Percentiles rank a stretch among this genome's conserved stretches.
These are phyloP conservation scores for Catamblyrhynchus diadema DNA, from an alignment of 2,797 vertebrate genomes.

Conservation along the genomic window DNA sequence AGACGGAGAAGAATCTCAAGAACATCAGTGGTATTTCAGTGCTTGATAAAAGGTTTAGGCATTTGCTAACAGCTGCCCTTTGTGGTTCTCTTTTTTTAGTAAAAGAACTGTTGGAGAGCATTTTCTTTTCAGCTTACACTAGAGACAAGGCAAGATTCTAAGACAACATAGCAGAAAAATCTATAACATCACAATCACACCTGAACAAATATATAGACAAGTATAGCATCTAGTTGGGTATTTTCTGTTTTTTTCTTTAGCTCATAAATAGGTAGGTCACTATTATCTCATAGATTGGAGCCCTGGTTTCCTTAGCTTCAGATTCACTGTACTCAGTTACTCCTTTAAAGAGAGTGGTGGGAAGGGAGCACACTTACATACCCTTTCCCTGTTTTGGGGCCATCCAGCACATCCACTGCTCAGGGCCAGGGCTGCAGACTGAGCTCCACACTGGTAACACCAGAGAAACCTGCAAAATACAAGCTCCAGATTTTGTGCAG, in stretches of 20 bases:
- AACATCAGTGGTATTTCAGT: neutral
- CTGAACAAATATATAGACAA: neutral
- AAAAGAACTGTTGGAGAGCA: neutral
- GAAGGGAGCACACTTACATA: neutral
- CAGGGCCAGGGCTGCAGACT: neutral
- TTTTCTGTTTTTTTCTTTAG: neutral
- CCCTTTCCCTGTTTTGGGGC: neutral
- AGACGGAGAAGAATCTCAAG: neutral
- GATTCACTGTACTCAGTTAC: neutral
- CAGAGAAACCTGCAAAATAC: neutral
- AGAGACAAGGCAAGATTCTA: neutral
- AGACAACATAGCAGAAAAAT: neutral
- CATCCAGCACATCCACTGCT: neutral
- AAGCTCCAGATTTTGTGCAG: neutral
- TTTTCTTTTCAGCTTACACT: neutral
- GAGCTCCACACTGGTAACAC: neutral
- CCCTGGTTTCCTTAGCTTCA: neutral
- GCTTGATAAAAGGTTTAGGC: neutral
- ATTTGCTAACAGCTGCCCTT: neutral
- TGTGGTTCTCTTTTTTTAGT: neutral
- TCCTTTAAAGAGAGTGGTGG: neutral
- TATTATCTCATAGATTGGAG: neutral
- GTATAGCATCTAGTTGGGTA: neutral
- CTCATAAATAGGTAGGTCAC: neutral
- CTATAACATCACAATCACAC: neutral